These are phyloP conservation scores for Molorchus minor DNA, from an alignment of 2,888 invertebrate genomes.

Conservation along the genomic window DNA sequence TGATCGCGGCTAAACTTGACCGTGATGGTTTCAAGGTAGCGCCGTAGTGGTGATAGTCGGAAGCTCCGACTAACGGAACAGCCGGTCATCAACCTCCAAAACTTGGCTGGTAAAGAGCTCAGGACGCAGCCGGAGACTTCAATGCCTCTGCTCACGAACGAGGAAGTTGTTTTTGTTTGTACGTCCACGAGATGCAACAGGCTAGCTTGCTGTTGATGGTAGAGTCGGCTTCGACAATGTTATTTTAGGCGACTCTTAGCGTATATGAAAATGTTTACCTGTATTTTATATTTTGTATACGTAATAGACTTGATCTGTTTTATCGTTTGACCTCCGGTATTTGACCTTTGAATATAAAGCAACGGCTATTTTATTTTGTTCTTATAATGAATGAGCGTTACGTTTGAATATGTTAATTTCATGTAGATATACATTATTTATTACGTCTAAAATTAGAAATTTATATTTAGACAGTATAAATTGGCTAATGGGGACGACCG, in stretches of 20 bases:
- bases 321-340: too few species aligned
- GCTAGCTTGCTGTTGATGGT: not conserved
- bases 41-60: slow-evolving; percentile 57
- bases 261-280: too few species aligned
- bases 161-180: slow-evolving; percentile 50
- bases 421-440: too few species aligned
- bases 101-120: slow-evolving; percentile 37
- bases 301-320: too few species aligned
- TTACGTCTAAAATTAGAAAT: too few species aligned
- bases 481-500: too few species aligned
- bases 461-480: too few species aligned
- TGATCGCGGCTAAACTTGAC: slow-evolving; percentile 61
- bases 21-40: slow-evolving; percentile 59
- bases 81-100: slow-evolving; percentile 62
- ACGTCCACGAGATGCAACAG: slow-evolving; percentile 32
- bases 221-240: not conserved
- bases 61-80: slow-evolving; percentile 49
- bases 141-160: slow-evolving; percentile 49
- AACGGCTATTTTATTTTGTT: too few species aligned
- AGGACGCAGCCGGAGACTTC: slow-evolving; percentile 43
- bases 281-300: too few species aligned
- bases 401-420: too few species aligned
- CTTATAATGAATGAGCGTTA: too few species aligned
- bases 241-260: not conserved
- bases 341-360: too few species aligned